Base-by-base conservation (phyloP, 2,888 invertebrate genomes). In the Amphimallon solstitiale region DNA sequence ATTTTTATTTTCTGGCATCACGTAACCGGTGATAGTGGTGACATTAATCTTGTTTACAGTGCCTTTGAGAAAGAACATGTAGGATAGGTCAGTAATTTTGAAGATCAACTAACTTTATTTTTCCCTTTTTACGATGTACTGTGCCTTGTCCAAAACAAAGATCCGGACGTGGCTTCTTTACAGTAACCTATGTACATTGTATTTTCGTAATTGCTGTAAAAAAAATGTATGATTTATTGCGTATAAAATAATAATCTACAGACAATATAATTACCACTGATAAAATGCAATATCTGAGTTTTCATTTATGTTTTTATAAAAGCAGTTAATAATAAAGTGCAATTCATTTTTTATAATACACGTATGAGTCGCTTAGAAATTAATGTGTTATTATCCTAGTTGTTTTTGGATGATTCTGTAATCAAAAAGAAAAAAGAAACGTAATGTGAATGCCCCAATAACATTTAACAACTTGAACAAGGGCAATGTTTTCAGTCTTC, bases 11-110 rank as follows among this genome's bases (percentile, higher is more conserved):
- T 43, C 29, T 56, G 12, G 56, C 56, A 56, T 56, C 56, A 40
- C 43, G 43, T 56, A 56, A 56, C 43, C 29, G 56, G 40, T 40
- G 56, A 56, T 56, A 56, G 21, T 35, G 54, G 21, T 19, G 54
- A 21, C 19, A 15, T 21, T 48, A 56, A 56, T 56, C 56, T 56
- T 56, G 23, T 56, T 56, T 56, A 38, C 12, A 40, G 23, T 40
- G 14, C 12, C 5, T 15, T 10, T 19, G 40, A 43, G 40, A 21
- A 12, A 21, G 23, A 40, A 10, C 40, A 23, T 23, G 23, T 56
- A 23, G 43, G 56, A 56, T 56, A 56, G 56, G 56, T 56, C 56
- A 56, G 56, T 56, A 43, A 56, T 56, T 56, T 56, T 29, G 19
- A 56, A 56, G 23, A 56, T 15, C 19, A 29, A 40, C 9, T 29